Evolutionary conservation across 1,140 invertebrate species (phyloP).

Genomic region (Stegodyphus dumicola): DNA sequence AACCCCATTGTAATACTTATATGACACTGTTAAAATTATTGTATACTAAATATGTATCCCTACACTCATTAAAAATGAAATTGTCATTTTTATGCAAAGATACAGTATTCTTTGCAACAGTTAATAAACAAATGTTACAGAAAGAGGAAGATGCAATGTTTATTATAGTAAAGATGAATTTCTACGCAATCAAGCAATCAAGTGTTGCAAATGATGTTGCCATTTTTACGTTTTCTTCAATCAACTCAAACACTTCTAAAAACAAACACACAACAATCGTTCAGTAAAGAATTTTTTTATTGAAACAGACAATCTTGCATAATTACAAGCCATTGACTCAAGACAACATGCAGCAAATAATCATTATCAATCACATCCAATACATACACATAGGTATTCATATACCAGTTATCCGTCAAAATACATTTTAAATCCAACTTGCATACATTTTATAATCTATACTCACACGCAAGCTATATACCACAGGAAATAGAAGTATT

Average conservation of each 20-base stretch:
- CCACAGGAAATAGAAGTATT: slow-evolving; percentile 26
- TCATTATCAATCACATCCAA: slow-evolving; percentile 55
- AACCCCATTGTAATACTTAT: too few relatives aligned
- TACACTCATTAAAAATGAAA: too few relatives aligned
- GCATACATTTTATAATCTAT: slow-evolving; percentile 17
- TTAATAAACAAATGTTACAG: too few relatives aligned
- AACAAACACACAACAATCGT: slow-evolving; percentile 21
- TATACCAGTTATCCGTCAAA: slow-evolving; percentile 21
- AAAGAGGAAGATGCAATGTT: too few relatives aligned
- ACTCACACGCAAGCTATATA: slow-evolving; percentile 41
- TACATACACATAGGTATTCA: slow-evolving; percentile 26
- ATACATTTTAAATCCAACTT: slow-evolving; percentile 6
- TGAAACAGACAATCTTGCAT: slow-evolving; percentile 58
- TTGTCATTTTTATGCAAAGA: too few relatives aligned
- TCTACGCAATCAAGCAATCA: too few relatives aligned
- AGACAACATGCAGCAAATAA: slow-evolving; percentile 42
- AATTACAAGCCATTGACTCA: slow-evolving; percentile 52
- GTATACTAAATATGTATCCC: too few relatives aligned
- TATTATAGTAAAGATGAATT: too few relatives aligned
- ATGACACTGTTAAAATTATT: too few relatives aligned
- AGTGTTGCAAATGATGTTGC: too few relatives aligned
- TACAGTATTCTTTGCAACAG: too few relatives aligned
- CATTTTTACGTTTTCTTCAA: too few relatives aligned
- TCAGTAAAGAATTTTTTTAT: slow-evolving; percentile 56
- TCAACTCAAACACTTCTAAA: background rate